Evolutionary conservation across 2,888 invertebrate species (phyloP), one percentile per base, ranked within the genome.

Genomic region (Macrostomum cliftonense): DNA sequence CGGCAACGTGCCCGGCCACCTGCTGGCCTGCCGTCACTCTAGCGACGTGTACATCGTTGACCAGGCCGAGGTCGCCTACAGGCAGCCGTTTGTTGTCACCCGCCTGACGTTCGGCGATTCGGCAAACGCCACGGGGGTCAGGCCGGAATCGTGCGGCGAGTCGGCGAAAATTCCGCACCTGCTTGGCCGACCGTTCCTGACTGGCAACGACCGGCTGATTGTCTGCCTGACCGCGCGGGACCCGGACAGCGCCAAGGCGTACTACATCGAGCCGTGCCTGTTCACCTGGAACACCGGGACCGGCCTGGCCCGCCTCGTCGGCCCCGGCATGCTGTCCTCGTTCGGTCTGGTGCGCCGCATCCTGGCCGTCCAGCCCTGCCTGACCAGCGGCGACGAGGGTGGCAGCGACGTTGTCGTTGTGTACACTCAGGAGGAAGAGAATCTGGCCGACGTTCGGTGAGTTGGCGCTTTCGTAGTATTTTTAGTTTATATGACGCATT

Each of bases 221-320:
- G 62, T 67, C 1, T 55, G 61, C 12, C 56, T 64, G n/a, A 61
- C 63, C 1, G 65, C 64, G 2, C 58, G 59, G 14, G 59, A 59
- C 45, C 61, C 59, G 54, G 54, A 57, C 20, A 58, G 60, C 14
- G 49, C 50, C 2, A 48, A 50, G 13, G 63, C 57, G 1, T 47
- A 43, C 2, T 63, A 60, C 51, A 55, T 58, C 19, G 59, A 61
- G 12, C 64, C 65, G 1, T 62, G 60, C 12, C 57, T 67, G 50
- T 57, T 19, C 57, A 58, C 17, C 56, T 59, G 54, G 55, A 55
- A 42, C 21, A n/a, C 40, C 16, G 46, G 40, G 38, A 58, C 59
- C 9, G 54, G 58, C 5, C 55, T 58, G 14, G 46, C 53, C 36
- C 39, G 42, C 39, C 50, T 42, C 38, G 62, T 59, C 54, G 62